Evolutionary conservation across 2,888 invertebrate species (phyloP).

Genomic region (Sphaeridia pumilis): DNA sequence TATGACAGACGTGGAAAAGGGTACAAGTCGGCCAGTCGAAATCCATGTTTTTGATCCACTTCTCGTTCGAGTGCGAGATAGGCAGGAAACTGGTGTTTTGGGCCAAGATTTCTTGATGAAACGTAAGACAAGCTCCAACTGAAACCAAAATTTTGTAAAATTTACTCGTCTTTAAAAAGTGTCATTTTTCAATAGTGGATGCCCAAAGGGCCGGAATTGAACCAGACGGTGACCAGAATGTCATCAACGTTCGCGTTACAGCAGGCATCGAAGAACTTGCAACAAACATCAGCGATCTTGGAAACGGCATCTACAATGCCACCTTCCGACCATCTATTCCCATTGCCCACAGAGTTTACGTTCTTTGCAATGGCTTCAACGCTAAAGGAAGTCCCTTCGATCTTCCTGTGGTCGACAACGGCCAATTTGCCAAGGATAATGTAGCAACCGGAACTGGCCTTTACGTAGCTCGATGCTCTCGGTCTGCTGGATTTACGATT

Average conservation of each 20-base stretch:
- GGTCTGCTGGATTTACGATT: conserved; percentile 36
- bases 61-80: conserved; percentile 57
- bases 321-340: conserved; percentile 78
- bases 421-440: conserved; percentile 32
- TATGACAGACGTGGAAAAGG: conserved; percentile 50
- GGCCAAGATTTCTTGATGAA: conserved; percentile 70
- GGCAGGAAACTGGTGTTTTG: conserved; percentile 59
- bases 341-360: conserved; percentile 72
- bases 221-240: conserved; percentile 49
- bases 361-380: conserved; percentile 77
- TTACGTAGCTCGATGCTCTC: conserved; percentile 29
- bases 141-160: not conserved
- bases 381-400: conserved; percentile 39
- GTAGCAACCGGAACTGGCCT: conserved; percentile 33
- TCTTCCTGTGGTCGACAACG: conserved; percentile 31
- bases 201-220: conserved; percentile 61
- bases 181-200: conserved; percentile 49
- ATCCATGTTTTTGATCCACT: conserved; percentile 60
- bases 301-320: conserved; percentile 64
- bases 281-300: conserved; percentile 60
- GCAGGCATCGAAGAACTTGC: conserved; percentile 72
- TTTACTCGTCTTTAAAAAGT: not conserved
- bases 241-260: conserved; percentile 62
- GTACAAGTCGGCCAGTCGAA: conserved; percentile 56
- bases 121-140: conserved; percentile 42